A percentile compares a stretch with the other conserved stretches of the same genome.
These are phyloP conservation scores for Lasioglossum lativentre DNA, from an alignment of 2,888 invertebrate genomes.

Conservation along the genomic window DNA sequence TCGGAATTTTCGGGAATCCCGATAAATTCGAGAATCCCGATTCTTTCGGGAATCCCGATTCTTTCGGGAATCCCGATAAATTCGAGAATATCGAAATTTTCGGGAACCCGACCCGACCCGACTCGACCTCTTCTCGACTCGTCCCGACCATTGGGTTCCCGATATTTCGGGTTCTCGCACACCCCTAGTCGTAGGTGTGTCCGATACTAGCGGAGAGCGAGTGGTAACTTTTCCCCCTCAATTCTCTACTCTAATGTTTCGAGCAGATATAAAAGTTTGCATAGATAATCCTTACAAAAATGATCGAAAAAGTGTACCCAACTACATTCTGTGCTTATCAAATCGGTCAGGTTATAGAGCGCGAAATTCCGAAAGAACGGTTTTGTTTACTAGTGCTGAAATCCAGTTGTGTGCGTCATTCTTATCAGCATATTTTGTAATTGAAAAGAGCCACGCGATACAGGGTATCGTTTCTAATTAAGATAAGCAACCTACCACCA, in stretches of 20 bases:
- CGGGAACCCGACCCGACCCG: too few relatives aligned
- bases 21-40: too few relatives aligned
- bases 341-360: neutral
- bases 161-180: too few relatives aligned
- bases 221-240: too few relatives aligned
- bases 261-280: neutral
- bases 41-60: too few relatives aligned
- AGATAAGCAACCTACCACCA: slow-evolving; percentile 52
- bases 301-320: neutral
- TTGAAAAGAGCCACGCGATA: slow-evolving; percentile 55
- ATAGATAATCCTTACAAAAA: neutral
- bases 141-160: too few relatives aligned
- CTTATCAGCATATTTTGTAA: slow-evolving; percentile 53
- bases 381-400: slow-evolving; percentile 12
- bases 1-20: too few relatives aligned
- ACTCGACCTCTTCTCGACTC: too few relatives aligned
- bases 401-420: slow-evolving; percentile 11
- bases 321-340: neutral
- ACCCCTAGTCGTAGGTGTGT: too few relatives aligned
- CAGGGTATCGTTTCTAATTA: slow-evolving; percentile 63
- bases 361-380: slow-evolving; percentile 9
- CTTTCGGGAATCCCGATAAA: too few relatives aligned
- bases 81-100: too few relatives aligned
- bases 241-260: neutral
- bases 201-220: too few relatives aligned